A percentile compares a stretch with the other conserved stretches of the same genome.
Evolutionary conservation across 2,888 invertebrate species (phyloP).

Genomic region (Tricholauxania praeusta): DNA sequence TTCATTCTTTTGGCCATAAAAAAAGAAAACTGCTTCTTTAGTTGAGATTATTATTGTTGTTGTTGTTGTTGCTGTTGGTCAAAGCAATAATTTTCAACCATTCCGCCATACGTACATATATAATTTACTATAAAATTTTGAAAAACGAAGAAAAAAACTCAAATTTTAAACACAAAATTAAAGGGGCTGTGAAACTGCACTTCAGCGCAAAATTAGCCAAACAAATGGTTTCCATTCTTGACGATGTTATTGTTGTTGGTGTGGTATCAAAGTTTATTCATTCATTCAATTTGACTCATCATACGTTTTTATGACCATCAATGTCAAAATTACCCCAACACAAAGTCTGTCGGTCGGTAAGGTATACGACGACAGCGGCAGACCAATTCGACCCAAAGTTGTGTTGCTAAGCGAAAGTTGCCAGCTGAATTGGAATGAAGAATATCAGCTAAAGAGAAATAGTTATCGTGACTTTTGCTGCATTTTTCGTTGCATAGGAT

Average conservation of each 20-base stretch:
- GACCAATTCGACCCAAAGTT: not conserved
- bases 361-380: not conserved
- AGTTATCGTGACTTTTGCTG: too few species aligned
- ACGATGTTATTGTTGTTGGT: not conserved
- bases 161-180: slow-evolving; percentile 5
- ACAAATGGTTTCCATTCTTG: not conserved
- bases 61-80: not conserved
- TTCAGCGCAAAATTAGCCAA: slow-evolving; percentile 2
- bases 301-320: not conserved
- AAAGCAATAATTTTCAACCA: slow-evolving; percentile 21
- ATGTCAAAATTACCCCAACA: not conserved
- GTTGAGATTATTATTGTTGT: not conserved
- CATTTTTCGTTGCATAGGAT: too few species aligned
- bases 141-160: slow-evolving; percentile 4
- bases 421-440: not conserved
- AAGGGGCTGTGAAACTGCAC: slow-evolving; percentile 12
- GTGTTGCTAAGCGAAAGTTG: not conserved
- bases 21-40: slow-evolving; percentile 1
- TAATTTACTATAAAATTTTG: slow-evolving; percentile 18
- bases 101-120: slow-evolving; percentile 15
- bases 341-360: not conserved
- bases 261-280: slow-evolving; percentile 9
- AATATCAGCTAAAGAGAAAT: too few species aligned
- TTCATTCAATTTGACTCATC: slow-evolving; percentile 15
- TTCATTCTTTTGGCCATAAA: not conserved